A percentile compares a stretch with the other conserved stretches of the same genome.
These are phyloP conservation scores for Craniophora ligustri DNA, from an alignment of 2,888 invertebrate genomes.

Conservation along the genomic window DNA sequence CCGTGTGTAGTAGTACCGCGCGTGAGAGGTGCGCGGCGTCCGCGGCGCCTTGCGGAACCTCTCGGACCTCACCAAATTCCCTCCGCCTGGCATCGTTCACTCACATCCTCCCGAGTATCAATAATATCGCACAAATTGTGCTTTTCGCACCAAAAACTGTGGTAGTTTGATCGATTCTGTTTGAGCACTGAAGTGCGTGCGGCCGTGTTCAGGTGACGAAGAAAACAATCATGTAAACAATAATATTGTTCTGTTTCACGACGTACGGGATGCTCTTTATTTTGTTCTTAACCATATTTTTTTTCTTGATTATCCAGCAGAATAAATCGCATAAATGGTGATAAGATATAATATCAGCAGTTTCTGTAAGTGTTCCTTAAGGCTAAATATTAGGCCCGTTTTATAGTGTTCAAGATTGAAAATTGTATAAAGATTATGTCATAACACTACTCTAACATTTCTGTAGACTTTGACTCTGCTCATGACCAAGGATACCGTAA, in stretches of 20 bases:
- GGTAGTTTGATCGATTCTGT: slow-evolving; percentile 48
- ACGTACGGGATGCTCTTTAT: slow-evolving; percentile 66
- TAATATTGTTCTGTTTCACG: slow-evolving; percentile 74
- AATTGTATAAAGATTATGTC: no score
- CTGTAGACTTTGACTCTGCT: no score
- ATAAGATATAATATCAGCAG: neutral
- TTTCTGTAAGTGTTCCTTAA: neutral
- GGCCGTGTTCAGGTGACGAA: slow-evolving; percentile 74
- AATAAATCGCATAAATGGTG: neutral
- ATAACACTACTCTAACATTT: no score
- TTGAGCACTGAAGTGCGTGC: slow-evolving; percentile 66
- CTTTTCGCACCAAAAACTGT: slow-evolving; percentile 31
- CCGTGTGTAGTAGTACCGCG: slow-evolving; percentile 77
- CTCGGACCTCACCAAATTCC: slow-evolving; percentile 70
- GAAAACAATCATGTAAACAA: slow-evolving; percentile 82
- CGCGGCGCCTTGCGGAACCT: slow-evolving; percentile 75
- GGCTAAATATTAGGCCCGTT: neutral
- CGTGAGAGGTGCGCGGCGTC: slow-evolving; percentile 69
- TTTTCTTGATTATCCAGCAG: no score
- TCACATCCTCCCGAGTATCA: slow-evolving; percentile 64
- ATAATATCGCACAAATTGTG: slow-evolving; percentile 49
- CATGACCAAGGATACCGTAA: no score
- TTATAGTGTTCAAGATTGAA: no score
- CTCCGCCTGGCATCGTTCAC: slow-evolving; percentile 74
- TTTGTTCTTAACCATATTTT: no score